Evolutionary conservation across 1,140 invertebrate species (phyloP).

Genomic region (Drosophila melanica): DNA sequence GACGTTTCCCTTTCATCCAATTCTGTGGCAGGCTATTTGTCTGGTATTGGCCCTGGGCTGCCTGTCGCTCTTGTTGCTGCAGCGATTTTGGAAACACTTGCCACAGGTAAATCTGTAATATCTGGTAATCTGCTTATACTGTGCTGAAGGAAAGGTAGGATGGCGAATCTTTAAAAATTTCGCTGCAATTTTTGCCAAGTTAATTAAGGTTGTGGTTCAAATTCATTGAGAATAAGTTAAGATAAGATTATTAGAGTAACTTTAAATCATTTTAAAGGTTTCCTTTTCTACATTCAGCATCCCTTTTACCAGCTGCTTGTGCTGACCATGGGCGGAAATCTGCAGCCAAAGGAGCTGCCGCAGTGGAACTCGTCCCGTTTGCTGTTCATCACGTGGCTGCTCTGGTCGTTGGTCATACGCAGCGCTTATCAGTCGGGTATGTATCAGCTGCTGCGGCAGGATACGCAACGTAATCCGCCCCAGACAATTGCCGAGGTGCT

Average conservation of each 20-base stretch:
- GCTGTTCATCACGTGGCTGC: slow-evolving; percentile 58
- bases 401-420: slow-evolving; percentile 52
- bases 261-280: no score
- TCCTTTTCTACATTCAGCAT: slow-evolving; percentile 4
- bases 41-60: slow-evolving; percentile 41
- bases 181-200: no score
- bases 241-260: no score
- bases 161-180: no score
- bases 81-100: background rate
- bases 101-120: slow-evolving; percentile 5
- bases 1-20: slow-evolving; percentile 61
- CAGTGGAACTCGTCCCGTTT: slow-evolving; percentile 32
- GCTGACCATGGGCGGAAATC: slow-evolving; percentile 61
- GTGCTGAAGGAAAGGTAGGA: no score
- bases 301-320: slow-evolving; percentile 63
- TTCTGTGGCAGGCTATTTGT: slow-evolving; percentile 54
- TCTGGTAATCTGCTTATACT: background rate
- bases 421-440: slow-evolving; percentile 75
- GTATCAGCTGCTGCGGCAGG: slow-evolving; percentile 70
- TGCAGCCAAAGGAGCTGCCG: slow-evolving; percentile 40
- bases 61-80: slow-evolving; percentile 12
- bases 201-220: no score
- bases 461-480: slow-evolving; percentile 66
- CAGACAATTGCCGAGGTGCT: slow-evolving; percentile 72
- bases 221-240: no score